Conservation (phyloP, 2,797 vertebrate species). For the Apogon talboti region DNA sequence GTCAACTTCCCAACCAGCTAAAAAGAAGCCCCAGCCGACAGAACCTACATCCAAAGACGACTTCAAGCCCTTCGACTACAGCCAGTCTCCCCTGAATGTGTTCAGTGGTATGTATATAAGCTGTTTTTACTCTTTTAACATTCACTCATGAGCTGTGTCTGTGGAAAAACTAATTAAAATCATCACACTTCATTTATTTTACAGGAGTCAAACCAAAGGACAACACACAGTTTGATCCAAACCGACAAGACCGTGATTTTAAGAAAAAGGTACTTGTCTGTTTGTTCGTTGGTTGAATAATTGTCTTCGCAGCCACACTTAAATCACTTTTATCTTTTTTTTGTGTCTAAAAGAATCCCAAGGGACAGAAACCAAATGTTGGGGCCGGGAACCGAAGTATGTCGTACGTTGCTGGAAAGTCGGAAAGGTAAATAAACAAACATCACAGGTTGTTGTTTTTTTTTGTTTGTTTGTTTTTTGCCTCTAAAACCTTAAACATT, state of each 20-base stretch:
- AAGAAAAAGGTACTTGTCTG: conserved; percentile 77
- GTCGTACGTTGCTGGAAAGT: conserved; percentile 90
- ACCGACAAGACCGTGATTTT: conserved; percentile 74
- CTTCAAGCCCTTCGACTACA: conserved; percentile 95
- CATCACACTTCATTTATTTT: conserved; percentile 18
- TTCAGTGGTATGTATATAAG: conserved; percentile 87
- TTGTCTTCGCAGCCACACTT: not conserved
- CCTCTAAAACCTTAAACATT: conserved; percentile 11
- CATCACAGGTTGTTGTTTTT: no score
- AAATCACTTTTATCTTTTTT: conserved; percentile 6
- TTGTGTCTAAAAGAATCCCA: conserved; percentile 70
- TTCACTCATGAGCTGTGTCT: no score
- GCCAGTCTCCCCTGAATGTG: conserved; percentile 89
- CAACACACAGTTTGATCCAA: conserved; percentile 90
- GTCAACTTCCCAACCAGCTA: conserved; percentile 84
- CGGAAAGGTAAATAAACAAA: conserved; percentile 85
- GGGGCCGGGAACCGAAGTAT: conserved; percentile 88
- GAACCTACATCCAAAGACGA: conserved; percentile 52
- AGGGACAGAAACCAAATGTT: conserved; percentile 73
- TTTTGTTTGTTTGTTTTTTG: not conserved
- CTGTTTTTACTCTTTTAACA: no score
- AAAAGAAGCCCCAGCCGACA: conserved; percentile 78
- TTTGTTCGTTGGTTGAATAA: not conserved
- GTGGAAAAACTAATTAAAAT: no score
- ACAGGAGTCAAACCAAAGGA: conserved; percentile 84